These are phyloP conservation scores for Chlorocebus sabaeus DNA, from an alignment of 2,113 vertebrate species.

Conservation along the genomic window DNA sequence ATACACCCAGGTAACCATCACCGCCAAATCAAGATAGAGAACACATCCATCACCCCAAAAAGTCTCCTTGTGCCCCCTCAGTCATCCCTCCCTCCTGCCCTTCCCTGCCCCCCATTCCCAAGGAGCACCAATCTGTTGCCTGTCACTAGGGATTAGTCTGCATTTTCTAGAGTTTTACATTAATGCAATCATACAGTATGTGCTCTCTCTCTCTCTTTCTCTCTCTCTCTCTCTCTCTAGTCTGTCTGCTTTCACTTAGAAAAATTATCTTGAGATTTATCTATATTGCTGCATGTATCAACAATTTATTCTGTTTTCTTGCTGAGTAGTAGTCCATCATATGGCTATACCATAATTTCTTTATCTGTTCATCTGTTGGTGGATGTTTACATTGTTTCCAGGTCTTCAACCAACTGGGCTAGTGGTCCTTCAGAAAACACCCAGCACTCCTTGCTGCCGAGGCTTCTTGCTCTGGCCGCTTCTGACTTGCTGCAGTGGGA, in stretches of 20 bases:
- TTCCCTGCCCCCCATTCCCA: not conserved
- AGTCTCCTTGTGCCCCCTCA: not conserved
- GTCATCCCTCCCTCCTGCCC: not conserved
- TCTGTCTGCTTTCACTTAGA: not conserved
- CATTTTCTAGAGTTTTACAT: not conserved
- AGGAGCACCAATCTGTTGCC: not conserved
- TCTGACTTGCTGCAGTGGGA: not conserved
- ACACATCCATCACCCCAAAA: not conserved
- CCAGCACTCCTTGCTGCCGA: not conserved
- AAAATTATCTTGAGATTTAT: not conserved
- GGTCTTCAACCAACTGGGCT: not conserved
- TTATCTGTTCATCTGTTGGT: not conserved
- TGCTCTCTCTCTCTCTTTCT: too few relatives aligned
- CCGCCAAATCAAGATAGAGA: not conserved
- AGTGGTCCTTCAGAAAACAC: not conserved
- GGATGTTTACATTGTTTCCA: not conserved
- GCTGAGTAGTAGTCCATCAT: not conserved
- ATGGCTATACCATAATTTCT: not conserved
- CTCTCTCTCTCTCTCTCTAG: not conserved
- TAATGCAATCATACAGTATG: not conserved
- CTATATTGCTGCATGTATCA: not conserved
- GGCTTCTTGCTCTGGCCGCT: not conserved
- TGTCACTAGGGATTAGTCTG: not conserved
- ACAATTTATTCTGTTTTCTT: not conserved
- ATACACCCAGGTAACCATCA: not conserved